Evolutionary conservation across 2,888 invertebrate genomes (phyloP).

Genomic region (Carpatolechia fugitivella): DNA sequence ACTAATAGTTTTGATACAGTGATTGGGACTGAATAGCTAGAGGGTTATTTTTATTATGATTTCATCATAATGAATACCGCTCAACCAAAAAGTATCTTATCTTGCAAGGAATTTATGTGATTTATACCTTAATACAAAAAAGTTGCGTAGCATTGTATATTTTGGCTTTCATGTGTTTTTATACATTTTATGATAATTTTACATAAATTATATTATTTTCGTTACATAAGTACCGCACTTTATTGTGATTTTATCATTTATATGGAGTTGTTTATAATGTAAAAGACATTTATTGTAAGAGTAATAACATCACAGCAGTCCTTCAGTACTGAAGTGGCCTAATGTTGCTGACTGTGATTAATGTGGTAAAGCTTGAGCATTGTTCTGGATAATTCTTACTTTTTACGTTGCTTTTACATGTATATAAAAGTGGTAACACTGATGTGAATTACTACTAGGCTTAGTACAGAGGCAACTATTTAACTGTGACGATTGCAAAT

Average conservation of each 20-base stretch:
- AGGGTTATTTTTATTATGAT: background rate
- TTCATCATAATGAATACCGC: constrained; percentile 13
- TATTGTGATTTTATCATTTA: constrained; percentile 39
- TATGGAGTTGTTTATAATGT: constrained; percentile 41
- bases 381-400: background rate
- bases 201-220: constrained; percentile 34
- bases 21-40: constrained; percentile 5
- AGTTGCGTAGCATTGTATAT: constrained; percentile 37
- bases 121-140: constrained; percentile 27
- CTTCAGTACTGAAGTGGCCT: constrained; percentile 29
- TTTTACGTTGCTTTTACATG: background rate
- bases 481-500: too few relatives aligned
- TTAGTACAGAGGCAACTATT: too few relatives aligned
- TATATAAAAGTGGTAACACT: too few relatives aligned
- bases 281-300: constrained; percentile 52
- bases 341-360: constrained; percentile 19
- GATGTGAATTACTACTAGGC: background rate
- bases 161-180: constrained; percentile 34
- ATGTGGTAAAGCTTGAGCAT: background rate
- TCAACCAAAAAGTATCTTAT: constrained; percentile 20
- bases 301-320: constrained; percentile 30
- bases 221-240: constrained; percentile 38
- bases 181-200: constrained; percentile 30
- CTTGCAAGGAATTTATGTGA: constrained; percentile 29
- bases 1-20: constrained; percentile 5